These are phyloP conservation scores for Caenorhabditis panamensis DNA, from an alignment of 2,888 invertebrate species.

Conservation along the genomic window DNA sequence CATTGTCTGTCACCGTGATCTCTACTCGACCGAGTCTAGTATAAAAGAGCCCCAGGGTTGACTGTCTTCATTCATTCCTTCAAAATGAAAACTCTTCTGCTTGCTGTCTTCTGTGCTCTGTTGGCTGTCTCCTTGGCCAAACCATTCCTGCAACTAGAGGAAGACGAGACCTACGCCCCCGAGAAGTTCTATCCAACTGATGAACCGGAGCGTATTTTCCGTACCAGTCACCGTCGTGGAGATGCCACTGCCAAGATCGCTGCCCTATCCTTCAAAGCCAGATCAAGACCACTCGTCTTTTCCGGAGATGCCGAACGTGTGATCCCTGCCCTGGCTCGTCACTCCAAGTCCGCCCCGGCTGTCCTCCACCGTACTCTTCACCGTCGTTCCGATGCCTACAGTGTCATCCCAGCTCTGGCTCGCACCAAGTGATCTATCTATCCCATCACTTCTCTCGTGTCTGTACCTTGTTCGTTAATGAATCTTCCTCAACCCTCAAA, in stretches of 20 bases:
- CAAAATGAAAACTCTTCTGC: constrained; percentile 28
- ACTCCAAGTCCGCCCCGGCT: background rate
- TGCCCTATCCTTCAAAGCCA: too few relatives aligned
- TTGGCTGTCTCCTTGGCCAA: constrained; percentile 31
- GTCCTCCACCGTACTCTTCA: background rate
- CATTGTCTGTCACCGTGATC: constrained; percentile 40
- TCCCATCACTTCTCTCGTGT: constrained; percentile 2
- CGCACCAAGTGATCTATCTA: constrained; percentile 10
- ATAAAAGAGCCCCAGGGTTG: constrained; percentile 24
- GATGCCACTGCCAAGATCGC: too few relatives aligned
- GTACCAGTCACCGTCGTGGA: too few relatives aligned
- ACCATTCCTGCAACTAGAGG: constrained; percentile 4
- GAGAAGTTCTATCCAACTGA: too few relatives aligned
- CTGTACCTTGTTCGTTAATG: constrained; percentile 20
- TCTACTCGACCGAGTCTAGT: constrained; percentile 20
- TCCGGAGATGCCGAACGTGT: constrained; percentile 4
- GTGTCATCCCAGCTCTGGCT: constrained; percentile 12
- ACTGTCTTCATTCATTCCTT: background rate
- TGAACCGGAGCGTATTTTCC: too few relatives aligned
- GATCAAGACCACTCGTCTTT: too few relatives aligned
- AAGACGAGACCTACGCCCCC: constrained; percentile 20
- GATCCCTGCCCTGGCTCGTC: constrained; percentile 1
- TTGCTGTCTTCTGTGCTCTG: constrained; percentile 31
- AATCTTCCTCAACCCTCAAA: constrained; percentile 12
- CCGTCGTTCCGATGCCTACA: background rate